phyloP scores from a whole-genome alignment of 2,797 vertebrate species.

The Erpetoichthys calabaricus region DNA sequence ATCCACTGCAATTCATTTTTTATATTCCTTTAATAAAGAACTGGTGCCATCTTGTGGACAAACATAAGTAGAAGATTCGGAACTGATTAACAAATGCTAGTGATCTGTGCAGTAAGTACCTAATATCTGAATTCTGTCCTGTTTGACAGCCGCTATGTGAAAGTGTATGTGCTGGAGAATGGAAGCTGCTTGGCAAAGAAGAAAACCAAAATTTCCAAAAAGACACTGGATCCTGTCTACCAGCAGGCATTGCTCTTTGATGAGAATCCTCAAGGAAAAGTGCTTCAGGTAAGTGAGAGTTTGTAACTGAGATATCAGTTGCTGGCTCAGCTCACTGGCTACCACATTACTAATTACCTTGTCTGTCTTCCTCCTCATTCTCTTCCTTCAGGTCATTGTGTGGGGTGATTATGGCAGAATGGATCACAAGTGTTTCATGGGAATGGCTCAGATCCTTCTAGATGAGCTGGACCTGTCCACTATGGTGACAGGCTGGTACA shows the following conservation, averaged over 20 bases:
- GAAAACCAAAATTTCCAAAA: conserved; percentile 90
- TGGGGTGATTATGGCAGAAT: conserved; percentile 97
- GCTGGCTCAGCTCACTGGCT: not conserved
- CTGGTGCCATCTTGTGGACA: too few relatives aligned
- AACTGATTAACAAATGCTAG: too few relatives aligned
- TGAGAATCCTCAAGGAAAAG: conserved; percentile 86
- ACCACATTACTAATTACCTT: accelerated
- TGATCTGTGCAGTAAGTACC: too few relatives aligned
- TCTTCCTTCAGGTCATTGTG: conserved; percentile 68
- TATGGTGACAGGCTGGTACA: conserved; percentile 83
- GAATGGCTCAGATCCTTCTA: conserved; percentile 93
- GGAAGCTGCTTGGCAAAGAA: conserved; percentile 88
- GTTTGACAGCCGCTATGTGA: conserved; percentile 77
- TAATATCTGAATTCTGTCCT: not conserved
- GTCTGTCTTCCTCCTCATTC: not conserved
- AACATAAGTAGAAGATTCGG: too few relatives aligned
- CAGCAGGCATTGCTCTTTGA: conserved; percentile 92
- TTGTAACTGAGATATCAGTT: not conserved
- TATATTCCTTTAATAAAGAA: too few relatives aligned
- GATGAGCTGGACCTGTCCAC: conserved; percentile 90
- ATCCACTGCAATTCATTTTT: too few relatives aligned
- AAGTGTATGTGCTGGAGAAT: conserved; percentile 87
- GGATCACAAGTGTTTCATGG: conserved; percentile 99
- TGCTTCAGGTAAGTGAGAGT: conserved; percentile 68
- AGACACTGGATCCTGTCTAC: conserved; percentile 78